Evolutionary conservation across 2,113 vertebrate species (phyloP).

Genomic region (Ramphastos sulfuratus): DNA sequence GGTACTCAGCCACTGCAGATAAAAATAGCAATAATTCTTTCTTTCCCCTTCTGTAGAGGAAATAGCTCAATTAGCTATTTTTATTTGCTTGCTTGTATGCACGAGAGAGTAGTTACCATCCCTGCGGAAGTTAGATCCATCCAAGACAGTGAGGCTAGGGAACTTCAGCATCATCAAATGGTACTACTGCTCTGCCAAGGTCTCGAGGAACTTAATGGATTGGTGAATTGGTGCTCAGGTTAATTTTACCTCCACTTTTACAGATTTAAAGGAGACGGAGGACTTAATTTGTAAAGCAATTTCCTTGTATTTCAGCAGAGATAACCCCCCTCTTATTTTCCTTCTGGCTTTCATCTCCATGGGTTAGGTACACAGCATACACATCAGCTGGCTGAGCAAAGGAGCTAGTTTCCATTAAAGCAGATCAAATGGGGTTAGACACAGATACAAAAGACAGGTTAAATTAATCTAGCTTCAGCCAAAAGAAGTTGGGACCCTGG

Average conservation of each 20-base stretch:
- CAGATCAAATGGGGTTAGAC: not conserved
- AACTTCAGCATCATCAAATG: not conserved
- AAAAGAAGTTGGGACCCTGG: not conserved
- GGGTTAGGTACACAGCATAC: not conserved
- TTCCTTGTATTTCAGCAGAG: not conserved
- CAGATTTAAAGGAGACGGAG: not conserved
- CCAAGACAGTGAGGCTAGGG: not conserved
- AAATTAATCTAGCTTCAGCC: not conserved
- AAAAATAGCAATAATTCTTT: constrained; percentile 40
- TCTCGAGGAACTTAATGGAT: not conserved
- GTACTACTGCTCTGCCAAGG: not conserved
- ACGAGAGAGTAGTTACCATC: not conserved
- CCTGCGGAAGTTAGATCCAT: not conserved
- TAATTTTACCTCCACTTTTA: not conserved
- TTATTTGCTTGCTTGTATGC: constrained; percentile 1
- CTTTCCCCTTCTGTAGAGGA: constrained; percentile 3
- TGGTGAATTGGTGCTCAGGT: not conserved
- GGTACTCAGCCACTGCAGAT: not conserved
- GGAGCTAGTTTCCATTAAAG: not conserved
- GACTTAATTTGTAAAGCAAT: not conserved
- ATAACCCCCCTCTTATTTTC: not conserved
- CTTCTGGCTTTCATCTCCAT: not conserved
- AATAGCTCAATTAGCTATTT: constrained; percentile 53
- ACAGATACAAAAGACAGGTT: not conserved
- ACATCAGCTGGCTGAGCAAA: not conserved